Base-by-base conservation (phyloP, 2,113 vertebrate species). In the Neoarius graeffei region DNA sequence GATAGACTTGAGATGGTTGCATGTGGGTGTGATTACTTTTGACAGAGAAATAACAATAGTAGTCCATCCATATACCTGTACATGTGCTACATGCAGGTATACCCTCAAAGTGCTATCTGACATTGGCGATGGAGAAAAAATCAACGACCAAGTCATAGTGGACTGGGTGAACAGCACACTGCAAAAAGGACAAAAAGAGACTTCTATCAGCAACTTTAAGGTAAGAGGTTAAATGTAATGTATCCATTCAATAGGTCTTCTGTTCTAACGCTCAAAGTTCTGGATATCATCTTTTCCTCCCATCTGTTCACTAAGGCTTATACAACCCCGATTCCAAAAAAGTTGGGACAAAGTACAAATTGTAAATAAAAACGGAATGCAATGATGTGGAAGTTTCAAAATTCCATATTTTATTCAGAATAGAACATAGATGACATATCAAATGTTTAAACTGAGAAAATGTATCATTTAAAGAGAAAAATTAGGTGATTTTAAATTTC, bases 141-240 rank as follows among this genome's bases (percentile, higher is more conserved):
- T 99, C 77, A 97, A 93, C 85, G 98, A 99, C 94, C 96, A 97
- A 50, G 92, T 97, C 89, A 99, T 99, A 91, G 96, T 99, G 89
- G 94, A 94, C 84, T 99, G 98, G 98, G 97, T 99, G 92, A 99
- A 99, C 94, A 93, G 93, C 88, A 97, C 96, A 25, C 95, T 99
- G 91, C 92, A 93, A 92, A 90, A 92, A 85, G 96, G 96, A 92
- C 85, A 89, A 25, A 99, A 99, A 93, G 93, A 94, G 57, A 95
- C 96, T 81, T 96, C 95, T 80, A 98, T 99, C 93, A 95, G 85
- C 91, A 98, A 96, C 94, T 99, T 99, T 93, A 99, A 96, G 96
- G 98, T 99, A 93, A 94, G 92, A 1, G 85, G 17, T 67, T 62
- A 50, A 10, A 17, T 42, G 3, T 42, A 42, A 3, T 57, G 35